Evolutionary conservation across 2,888 invertebrate species (phyloP), one percentile per base, ranked within the genome.

Genomic region (Salpingus planirostris): DNA sequence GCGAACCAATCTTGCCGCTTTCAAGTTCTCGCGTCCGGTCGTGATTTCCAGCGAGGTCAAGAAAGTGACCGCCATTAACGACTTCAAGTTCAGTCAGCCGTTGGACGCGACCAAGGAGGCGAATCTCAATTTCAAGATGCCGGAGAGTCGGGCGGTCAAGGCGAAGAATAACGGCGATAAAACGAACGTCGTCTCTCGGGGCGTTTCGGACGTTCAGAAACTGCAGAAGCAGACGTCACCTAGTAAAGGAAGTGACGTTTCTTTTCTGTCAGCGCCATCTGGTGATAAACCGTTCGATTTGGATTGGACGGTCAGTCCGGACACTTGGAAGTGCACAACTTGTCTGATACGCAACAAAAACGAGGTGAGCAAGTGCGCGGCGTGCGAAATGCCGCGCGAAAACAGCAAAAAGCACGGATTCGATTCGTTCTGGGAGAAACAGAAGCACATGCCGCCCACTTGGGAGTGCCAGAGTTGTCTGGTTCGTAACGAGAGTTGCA

Each of bases 291-390:
- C n/a, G n/a, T n/a, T n/a, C n/a, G n/a, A n/a, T 21, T 18, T 22
- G 33, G 41, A 31, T 44, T 47, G n/a, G n/a, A n/a, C n/a, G n/a
- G n/a, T n/a, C n/a, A n/a, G n/a, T n/a, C n/a, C n/a, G n/a, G n/a
- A n/a, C 27, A 69, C 72, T 5, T 83, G 83, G 83, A 74, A 77
- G 45, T 84, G 84, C 57, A 60, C 67, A 1, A 64, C 62, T 11
- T 83, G 83, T 53, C 66, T 75, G 60, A 62, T 80, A 8, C 63
- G 69, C 22, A 82, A 82, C 54, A 59, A 67, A 5, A 51, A 57
- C 1, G 59, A 61, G n/a, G 54, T 51, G 2, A 49, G 44, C 2
- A 61, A 61, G 13, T 78, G 78, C 47, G 63, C 66, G 4, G 74
- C 76, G 12, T 78, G 78, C 52, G 76, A 64, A 66, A 29, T 75